Evolutionary conservation across 2,888 invertebrate genomes (phyloP).

Genomic region (Gnatocerus cornutus): DNA sequence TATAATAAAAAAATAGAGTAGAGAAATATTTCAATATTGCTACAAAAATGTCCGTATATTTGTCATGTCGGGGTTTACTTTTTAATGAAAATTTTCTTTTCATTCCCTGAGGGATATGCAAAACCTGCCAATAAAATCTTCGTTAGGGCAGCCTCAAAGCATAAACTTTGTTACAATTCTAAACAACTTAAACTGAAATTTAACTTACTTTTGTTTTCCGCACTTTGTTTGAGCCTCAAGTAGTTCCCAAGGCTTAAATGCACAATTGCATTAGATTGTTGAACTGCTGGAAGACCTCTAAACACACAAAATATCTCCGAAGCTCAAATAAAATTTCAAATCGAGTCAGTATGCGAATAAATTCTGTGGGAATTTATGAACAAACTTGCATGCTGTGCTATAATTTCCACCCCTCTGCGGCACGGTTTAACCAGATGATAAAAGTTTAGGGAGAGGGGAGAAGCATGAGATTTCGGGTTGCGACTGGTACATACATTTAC

Average conservation of each 20-base stretch:
- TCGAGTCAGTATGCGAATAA: conserved; percentile 14
- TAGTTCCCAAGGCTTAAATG: background rate
- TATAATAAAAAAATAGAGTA: too few relatives aligned
- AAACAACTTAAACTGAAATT: background rate
- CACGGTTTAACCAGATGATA: conserved; percentile 35
- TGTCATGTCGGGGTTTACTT: background rate
- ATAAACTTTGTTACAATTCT: background rate
- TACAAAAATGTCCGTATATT: too few relatives aligned
- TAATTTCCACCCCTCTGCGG: conserved; percentile 31
- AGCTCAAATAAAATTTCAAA: conserved; percentile 1
- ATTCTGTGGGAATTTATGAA: conserved; percentile 34
- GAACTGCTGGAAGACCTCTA: background rate
- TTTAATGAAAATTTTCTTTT: background rate
- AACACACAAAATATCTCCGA: background rate
- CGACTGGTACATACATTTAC: conserved; percentile 20
- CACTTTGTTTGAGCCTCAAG: background rate
- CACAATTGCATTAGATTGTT: background rate
- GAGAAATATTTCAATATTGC: too few relatives aligned
- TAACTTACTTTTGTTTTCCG: background rate
- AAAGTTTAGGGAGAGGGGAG: conserved; percentile 26
- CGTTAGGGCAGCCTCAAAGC: background rate
- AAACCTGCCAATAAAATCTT: background rate
- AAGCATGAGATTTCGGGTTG: conserved; percentile 28
- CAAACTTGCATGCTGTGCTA: conserved; percentile 21
- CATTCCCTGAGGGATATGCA: background rate